phyloP scores from a whole-genome alignment of 2,797 vertebrate species.

The Micromesistius poutassou region DNA sequence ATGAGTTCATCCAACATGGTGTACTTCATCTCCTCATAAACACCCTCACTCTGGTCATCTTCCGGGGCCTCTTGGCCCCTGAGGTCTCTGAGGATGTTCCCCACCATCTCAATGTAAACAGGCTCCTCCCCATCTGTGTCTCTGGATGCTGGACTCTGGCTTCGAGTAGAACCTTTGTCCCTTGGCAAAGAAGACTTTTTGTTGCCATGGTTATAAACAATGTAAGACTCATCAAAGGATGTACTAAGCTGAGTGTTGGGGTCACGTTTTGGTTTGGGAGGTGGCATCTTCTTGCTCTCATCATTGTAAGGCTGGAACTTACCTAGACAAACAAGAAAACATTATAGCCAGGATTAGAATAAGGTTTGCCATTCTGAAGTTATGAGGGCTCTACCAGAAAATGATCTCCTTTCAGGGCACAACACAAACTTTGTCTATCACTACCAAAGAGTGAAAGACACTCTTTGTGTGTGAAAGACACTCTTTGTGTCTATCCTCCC shows the following conservation, averaged over 20 bases:
- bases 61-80: constrained; percentile 72
- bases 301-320: constrained; percentile 76
- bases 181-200: constrained; percentile 65
- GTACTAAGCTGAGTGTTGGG: constrained; percentile 97
- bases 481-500: neutral
- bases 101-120: constrained; percentile 98
- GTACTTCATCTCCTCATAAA: constrained; percentile 98
- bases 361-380: neutral
- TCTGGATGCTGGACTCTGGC: constrained; percentile 72
- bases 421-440: neutral
- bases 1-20: constrained; percentile 81
- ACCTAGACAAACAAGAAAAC: constrained; percentile 55
- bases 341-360: neutral
- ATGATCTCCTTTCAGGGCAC: neutral
- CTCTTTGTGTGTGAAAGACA: too few relatives aligned
- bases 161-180: constrained; percentile 79
- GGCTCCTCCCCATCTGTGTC: constrained; percentile 88
- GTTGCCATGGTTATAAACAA: constrained; percentile 74
- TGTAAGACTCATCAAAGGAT: constrained; percentile 91
- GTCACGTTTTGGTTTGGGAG: constrained; percentile 93
- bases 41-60: constrained; percentile 87
- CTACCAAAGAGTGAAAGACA: neutral
- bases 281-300: constrained; percentile 88
- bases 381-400: neutral
- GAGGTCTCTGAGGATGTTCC: constrained; percentile 86